phyloP scores from a whole-genome alignment of 1,140 invertebrate species.

The Drosophila baimaii region DNA sequence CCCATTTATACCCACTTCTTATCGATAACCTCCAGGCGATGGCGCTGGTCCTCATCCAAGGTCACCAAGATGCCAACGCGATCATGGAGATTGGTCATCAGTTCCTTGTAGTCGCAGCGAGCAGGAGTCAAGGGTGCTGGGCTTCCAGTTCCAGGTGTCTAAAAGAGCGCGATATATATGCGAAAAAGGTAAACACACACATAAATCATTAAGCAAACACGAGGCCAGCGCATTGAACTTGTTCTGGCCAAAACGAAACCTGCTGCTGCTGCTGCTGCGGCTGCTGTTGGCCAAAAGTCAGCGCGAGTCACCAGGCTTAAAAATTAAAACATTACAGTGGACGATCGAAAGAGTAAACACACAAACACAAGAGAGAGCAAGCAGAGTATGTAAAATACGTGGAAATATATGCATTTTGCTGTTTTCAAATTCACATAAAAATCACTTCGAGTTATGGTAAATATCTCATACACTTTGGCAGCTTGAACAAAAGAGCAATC shows the following conservation, averaged over 20 bases:
- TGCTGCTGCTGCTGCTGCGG: conserved; percentile 29
- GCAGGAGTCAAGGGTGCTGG: neutral
- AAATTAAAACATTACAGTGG: conserved; percentile 36
- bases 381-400: neutral
- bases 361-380: too few species aligned
- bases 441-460: conserved; percentile 5
- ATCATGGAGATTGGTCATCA: conserved; percentile 82
- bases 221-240: conserved; percentile 56
- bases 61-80: conserved; percentile 83
- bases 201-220: conserved; percentile 21
- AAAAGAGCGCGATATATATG: neutral
- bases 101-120: conserved; percentile 62
- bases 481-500: neutral
- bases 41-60: conserved; percentile 83
- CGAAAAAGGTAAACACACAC: conserved; percentile 6
- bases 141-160: neutral
- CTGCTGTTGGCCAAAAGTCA: conserved; percentile 26
- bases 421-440: neutral
- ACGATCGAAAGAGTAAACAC: conserved; percentile 32
- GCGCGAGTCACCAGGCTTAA: conserved; percentile 5
- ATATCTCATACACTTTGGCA: neutral
- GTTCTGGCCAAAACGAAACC: conserved; percentile 50
- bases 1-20: conserved; percentile 84
- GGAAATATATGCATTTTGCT: neutral
- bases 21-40: conserved; percentile 84